phyloP scores from a whole-genome alignment of 2,113 vertebrate genomes.

The Orcinus orca region DNA sequence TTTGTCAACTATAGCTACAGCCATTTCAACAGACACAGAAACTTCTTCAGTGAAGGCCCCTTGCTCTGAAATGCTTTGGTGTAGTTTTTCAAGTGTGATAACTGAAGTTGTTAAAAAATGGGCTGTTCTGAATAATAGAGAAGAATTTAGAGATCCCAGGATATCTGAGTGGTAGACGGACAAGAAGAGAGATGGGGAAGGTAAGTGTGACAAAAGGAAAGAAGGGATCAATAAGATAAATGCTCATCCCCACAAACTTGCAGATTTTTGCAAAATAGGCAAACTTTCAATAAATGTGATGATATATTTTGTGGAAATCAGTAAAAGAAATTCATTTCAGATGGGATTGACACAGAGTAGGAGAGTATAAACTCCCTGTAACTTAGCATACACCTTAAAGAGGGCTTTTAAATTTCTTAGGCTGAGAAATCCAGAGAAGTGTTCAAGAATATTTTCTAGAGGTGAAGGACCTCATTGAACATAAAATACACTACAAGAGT shows the following conservation, averaged over 20 bases:
- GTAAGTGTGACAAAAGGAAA: background rate
- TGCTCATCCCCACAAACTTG: background rate
- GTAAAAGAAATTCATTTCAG: background rate
- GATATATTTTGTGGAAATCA: background rate
- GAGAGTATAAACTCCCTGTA: background rate
- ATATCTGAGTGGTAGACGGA: background rate
- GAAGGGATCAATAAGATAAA: background rate
- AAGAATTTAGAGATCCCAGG: background rate
- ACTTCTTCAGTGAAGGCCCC: background rate
- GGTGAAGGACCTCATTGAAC: background rate
- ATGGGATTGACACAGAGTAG: background rate
- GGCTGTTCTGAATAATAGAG: background rate
- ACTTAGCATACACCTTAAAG: background rate
- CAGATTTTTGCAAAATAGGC: background rate
- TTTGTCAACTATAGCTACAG: background rate
- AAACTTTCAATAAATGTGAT: background rate
- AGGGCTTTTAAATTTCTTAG: background rate
- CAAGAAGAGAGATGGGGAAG: background rate
- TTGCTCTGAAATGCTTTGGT: background rate
- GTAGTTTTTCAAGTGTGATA: background rate
- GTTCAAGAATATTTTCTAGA: background rate
- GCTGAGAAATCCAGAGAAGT: background rate
- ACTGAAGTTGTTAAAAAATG: background rate
- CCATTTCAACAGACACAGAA: background rate
- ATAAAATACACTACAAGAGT: background rate